These are phyloP conservation scores for Netelia virgata DNA, from an alignment of 2,888 invertebrate genomes.

Conservation along the genomic window DNA sequence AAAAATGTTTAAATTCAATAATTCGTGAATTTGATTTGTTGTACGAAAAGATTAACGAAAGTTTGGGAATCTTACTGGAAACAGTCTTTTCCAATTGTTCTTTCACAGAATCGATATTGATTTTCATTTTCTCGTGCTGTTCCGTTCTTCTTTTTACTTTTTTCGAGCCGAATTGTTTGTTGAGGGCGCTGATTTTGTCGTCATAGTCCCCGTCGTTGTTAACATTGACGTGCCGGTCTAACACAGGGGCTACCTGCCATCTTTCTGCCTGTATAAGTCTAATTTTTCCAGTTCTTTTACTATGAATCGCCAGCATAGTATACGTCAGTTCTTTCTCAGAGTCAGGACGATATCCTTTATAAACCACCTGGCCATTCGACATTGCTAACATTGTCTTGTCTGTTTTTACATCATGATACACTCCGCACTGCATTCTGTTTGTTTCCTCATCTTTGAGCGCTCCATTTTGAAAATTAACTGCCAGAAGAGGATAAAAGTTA, in stretches of 20 bases:
- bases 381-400: constrained; percentile 78
- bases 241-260: constrained; percentile 80
- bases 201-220: constrained; percentile 62
- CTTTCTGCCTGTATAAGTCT: constrained; percentile 80
- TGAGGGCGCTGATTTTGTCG: constrained; percentile 84
- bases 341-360: constrained; percentile 80
- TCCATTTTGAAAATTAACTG: constrained; percentile 82
- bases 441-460: constrained; percentile 79
- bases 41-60: background rate
- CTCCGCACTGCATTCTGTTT: constrained; percentile 77
- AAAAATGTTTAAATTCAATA: constrained; percentile 15
- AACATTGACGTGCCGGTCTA: constrained; percentile 70
- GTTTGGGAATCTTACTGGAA: constrained; percentile 80
- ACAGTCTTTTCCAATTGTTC: constrained; percentile 87
- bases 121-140: constrained; percentile 87
- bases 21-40: background rate
- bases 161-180: constrained; percentile 89
- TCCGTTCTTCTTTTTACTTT: constrained; percentile 87
- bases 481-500: background rate
- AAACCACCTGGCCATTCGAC: constrained; percentile 80
- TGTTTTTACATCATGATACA: constrained; percentile 76
- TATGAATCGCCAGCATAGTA: constrained; percentile 81
- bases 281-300: constrained; percentile 81
- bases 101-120: constrained; percentile 87
- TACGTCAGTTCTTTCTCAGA: constrained; percentile 74